A percentile compares a stretch with the other conserved stretches of the same genome.
These are phyloP conservation scores for Phoxinus dragarum DNA, from an alignment of 2,797 vertebrate genomes.

Conservation along the genomic window DNA sequence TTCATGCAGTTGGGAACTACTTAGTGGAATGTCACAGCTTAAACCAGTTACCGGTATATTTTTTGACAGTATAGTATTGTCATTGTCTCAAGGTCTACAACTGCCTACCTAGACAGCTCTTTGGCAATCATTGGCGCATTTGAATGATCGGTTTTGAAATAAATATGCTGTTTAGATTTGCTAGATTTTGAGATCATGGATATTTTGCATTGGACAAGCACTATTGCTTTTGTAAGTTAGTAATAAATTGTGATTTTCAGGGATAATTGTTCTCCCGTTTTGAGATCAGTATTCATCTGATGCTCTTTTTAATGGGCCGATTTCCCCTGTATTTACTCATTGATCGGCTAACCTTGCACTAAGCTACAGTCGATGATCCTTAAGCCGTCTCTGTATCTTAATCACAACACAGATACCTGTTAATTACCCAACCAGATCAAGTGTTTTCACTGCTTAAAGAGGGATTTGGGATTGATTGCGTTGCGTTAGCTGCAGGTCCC, in stretches of 20 bases:
- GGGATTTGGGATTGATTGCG: slow-evolving; percentile 78
- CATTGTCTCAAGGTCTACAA: not conserved
- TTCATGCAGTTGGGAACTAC: not conserved
- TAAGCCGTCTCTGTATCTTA: slow-evolving; percentile 78
- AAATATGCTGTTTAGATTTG: not conserved
- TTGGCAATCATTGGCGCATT: not conserved
- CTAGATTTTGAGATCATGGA: slow-evolving; percentile 1
- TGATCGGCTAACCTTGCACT: slow-evolving; percentile 75
- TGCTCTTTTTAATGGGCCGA: slow-evolving; percentile 52
- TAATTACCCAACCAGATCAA: slow-evolving; percentile 83
- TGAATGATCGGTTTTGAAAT: not conserved
- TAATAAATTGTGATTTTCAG: not conserved
- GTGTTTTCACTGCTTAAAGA: slow-evolving; percentile 81
- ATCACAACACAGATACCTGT: slow-evolving; percentile 84
- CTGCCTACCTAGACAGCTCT: not conserved
- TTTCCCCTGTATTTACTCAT: slow-evolving; percentile 69
- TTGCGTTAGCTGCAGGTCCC: slow-evolving; percentile 66
- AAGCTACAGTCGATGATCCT: slow-evolving; percentile 79
- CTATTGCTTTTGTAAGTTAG: not conserved
- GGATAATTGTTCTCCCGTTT: slow-evolving; percentile 24
- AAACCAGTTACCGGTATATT: too few species aligned
- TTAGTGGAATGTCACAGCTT: not conserved
- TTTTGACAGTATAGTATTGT: not conserved
- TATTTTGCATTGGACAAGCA: not conserved
- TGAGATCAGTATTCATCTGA: slow-evolving; percentile 47